A percentile compares a stretch with the other conserved stretches of the same genome.
Conservation (phyloP, 2,888 invertebrate species). For the Microplitis deprimator region DNA sequence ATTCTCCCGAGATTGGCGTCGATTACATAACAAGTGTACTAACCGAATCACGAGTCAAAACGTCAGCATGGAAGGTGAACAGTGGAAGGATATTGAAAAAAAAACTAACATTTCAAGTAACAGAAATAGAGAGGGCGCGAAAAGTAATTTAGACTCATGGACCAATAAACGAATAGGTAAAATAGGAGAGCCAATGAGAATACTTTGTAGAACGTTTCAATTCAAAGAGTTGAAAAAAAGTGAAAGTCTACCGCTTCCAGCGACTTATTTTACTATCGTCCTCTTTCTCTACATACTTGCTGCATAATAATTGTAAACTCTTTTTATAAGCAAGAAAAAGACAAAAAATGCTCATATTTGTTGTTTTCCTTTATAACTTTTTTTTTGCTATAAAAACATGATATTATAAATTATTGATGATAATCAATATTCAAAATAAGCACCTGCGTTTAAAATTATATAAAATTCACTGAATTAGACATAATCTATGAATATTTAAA, state of each 20-base stretch:
- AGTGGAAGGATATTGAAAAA: conserved; percentile 50
- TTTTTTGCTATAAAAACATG: too few species aligned
- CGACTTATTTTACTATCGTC: conserved; percentile 36
- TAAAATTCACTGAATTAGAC: background rate
- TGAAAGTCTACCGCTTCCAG: conserved; percentile 63
- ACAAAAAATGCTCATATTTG: background rate
- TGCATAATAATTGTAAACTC: background rate
- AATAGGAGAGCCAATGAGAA: conserved; percentile 52
- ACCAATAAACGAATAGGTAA: conserved; percentile 55
- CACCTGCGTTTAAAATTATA: background rate
- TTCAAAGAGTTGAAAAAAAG: conserved; percentile 59
- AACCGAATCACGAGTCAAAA: conserved; percentile 56
- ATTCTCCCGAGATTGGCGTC: conserved; percentile 65
- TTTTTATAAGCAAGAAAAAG: background rate
- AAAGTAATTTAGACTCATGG: conserved; percentile 36
- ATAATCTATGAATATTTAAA: background rate
- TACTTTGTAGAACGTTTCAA: conserved; percentile 8
- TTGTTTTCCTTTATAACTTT: background rate
- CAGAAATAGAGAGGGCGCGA: conserved; percentile 50
- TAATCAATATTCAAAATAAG: background rate
- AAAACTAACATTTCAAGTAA: conserved; percentile 25
- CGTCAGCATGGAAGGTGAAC: conserved; percentile 48
- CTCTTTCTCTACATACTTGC: conserved; percentile 9
- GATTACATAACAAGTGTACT: conserved; percentile 65
- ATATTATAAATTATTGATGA: background rate